phyloP scores from a whole-genome alignment of 2,113 vertebrate species.

The Narcine bancroftii region DNA sequence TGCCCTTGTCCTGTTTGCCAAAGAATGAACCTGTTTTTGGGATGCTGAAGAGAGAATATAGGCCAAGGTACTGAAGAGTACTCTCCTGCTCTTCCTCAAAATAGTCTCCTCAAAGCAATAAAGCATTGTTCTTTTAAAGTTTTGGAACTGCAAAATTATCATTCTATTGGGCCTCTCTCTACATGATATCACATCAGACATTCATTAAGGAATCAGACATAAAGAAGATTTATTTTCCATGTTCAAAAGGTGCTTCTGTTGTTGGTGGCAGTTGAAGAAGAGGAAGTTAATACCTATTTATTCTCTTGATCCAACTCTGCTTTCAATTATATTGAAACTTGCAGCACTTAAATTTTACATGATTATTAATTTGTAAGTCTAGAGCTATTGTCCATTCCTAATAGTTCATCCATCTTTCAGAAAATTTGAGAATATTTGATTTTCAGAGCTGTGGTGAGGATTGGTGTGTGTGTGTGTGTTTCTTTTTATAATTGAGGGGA shows the following conservation, averaged over 20 bases:
- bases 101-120: too few species aligned
- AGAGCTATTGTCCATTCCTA: neutral
- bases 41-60: too few species aligned
- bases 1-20: too few species aligned
- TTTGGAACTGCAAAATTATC: too few species aligned
- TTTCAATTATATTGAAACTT: neutral
- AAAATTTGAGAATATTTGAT: neutral
- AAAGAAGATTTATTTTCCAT: neutral
- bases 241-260: neutral
- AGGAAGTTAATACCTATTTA: neutral
- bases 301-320: neutral
- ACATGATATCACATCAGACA: neutral
- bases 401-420: neutral
- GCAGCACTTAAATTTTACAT: neutral
- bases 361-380: neutral
- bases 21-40: too few species aligned
- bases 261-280: neutral
- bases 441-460: neutral
- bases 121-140: neutral
- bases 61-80: too few species aligned
- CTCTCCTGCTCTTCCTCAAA: too few species aligned
- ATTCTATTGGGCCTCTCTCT: too few species aligned
- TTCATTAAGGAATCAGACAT: neutral
- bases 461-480: neutral
- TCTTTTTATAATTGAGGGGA: neutral